These are phyloP conservation scores for Aegithalos caudatus DNA, from an alignment of 2,113 vertebrate species.

Conservation along the genomic window DNA sequence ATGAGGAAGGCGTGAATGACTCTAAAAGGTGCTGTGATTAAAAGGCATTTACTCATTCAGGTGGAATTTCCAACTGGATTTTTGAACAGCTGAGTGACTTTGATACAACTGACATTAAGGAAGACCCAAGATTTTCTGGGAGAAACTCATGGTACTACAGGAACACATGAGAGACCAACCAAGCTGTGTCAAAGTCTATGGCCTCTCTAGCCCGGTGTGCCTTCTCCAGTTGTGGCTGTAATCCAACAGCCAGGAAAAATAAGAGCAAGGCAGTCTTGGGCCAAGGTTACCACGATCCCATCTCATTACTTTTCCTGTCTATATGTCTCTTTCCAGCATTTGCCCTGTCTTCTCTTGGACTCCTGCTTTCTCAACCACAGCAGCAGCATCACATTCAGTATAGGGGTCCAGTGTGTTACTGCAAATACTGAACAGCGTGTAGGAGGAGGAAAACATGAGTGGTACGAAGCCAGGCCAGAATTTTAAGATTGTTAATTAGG, in stretches of 20 bases:
- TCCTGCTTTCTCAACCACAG: background rate
- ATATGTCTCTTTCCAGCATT: background rate
- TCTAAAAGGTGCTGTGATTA: background rate
- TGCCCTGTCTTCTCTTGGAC: background rate
- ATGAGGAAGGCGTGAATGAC: background rate
- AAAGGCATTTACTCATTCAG: slow-evolving; percentile 10
- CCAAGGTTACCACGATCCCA: background rate
- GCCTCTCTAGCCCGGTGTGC: background rate
- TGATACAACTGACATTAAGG: background rate
- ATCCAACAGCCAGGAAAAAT: background rate
- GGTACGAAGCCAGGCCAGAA: background rate
- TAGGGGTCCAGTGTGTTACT: background rate
- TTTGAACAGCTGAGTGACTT: background rate
- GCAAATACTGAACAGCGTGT: background rate
- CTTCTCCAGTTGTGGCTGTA: background rate
- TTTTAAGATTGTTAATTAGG: slow-evolving; percentile 18
- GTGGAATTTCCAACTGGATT: background rate
- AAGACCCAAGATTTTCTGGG: background rate
- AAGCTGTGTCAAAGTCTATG: background rate
- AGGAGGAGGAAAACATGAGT: background rate
- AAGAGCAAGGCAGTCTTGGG: background rate
- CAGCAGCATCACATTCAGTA: fast-evolving
- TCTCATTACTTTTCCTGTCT: background rate
- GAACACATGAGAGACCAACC: background rate
- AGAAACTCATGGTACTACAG: background rate